Percentiles rank a stretch among this genome's conserved stretches.
These are phyloP conservation scores for Brachyhypopomus occidentalis DNA, from an alignment of 2,113 vertebrate species.

Conservation along the genomic window DNA sequence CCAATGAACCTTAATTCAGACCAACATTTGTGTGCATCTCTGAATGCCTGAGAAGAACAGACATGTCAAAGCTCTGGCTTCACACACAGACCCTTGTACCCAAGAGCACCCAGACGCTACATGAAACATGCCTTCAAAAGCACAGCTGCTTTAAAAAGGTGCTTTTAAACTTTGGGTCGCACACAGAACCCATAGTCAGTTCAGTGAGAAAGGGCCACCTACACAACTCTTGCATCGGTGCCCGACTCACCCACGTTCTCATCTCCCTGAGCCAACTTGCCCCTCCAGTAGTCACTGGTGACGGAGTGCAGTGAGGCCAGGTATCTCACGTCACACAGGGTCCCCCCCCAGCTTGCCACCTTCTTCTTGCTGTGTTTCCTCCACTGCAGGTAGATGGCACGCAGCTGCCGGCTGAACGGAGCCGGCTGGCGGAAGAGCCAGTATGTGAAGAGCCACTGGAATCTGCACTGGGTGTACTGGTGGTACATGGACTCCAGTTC, in stretches of 20 bases:
- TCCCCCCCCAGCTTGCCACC: conserved; percentile 56
- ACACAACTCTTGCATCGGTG: neutral
- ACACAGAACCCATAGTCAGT: neutral
- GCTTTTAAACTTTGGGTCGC: neutral
- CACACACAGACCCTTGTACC: neutral
- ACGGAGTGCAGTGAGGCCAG: conserved; percentile 64
- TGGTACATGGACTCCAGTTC: conserved; percentile 60
- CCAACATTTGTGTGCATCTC: neutral
- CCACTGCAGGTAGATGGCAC: conserved; percentile 62
- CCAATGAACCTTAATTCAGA: neutral
- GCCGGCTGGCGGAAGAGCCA: conserved; percentile 66
- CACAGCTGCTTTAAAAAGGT: neutral
- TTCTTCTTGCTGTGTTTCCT: conserved; percentile 58
- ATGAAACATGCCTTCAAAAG: neutral
- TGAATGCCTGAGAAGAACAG: too few relatives aligned
- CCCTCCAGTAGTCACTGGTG: conserved; percentile 63
- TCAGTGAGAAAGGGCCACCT: neutral
- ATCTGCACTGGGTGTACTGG: conserved; percentile 57
- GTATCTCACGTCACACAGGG: conserved; percentile 52
- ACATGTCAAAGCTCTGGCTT: too few relatives aligned
- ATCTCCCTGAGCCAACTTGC: conserved; percentile 59
- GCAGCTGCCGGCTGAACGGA: conserved; percentile 57
- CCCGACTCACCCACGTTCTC: conserved; percentile 59
- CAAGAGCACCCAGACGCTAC: neutral
- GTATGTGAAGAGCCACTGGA: conserved; percentile 65